Evolutionary conservation across 2,888 invertebrate species (phyloP), one percentile per base, ranked within the genome.

Genomic region (Ectobius pallidus): DNA sequence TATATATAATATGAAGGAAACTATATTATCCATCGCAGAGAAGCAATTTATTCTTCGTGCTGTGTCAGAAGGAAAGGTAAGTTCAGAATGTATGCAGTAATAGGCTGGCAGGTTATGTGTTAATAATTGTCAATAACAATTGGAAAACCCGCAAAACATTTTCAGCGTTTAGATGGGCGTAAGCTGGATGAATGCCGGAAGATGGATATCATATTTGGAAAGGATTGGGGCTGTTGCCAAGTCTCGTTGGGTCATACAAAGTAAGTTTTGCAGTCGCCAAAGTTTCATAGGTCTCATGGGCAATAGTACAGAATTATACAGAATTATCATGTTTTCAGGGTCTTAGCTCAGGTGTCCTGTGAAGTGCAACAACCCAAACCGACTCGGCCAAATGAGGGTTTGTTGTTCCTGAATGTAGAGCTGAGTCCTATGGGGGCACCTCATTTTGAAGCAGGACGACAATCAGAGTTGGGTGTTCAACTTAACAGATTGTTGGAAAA

Each of bases 331-430:
- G n/a, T n/a, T 68, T 27, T 42, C 76, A 95, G 95, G 81, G 93
- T 94, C 22, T 82, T 96, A 77, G 92, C 94, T 0, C 94, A 96
- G 84, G 94, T 95, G 3, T 92, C 94, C 4, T 94, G 95, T 84
- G 95, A 96, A 83, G 88, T 98, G 39, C 91, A 91, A 68, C 89
- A 90, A 77, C 97, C 97, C 0, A 94, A 94, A 82, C 88, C 91
- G 42, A 90, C 93, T 0, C 86, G 96, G 52, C 95, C 96, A 0
- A 94, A 93, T 81, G 97, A 98, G 83, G 97, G 97, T 1, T 88
- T 92, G 75, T 81, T 98, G 18, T 89, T 88, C 79, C 88, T 97
- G 42, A 95, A 96, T 85, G 90, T 96, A 0, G 96, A 97, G 81
- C 85, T 97, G 55, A 91, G 92, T 77, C 91, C 94, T 1, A 90